These are phyloP conservation scores for Silurus meridionalis DNA, from an alignment of 2,113 vertebrate species.

Conservation along the genomic window DNA sequence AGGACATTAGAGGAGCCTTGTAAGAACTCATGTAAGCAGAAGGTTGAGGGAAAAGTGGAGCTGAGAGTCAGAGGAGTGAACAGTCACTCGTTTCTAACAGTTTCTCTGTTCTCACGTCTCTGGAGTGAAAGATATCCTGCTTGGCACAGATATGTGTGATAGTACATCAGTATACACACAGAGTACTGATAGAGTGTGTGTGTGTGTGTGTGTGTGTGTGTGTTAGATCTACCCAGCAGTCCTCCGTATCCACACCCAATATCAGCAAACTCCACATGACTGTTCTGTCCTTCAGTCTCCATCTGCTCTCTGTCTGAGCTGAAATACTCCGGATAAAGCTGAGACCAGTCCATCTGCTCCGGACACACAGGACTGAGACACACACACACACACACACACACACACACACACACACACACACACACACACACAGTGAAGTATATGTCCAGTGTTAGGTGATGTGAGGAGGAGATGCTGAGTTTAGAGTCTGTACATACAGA, in stretches of 20 bases:
- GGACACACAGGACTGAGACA: conserved; percentile 81
- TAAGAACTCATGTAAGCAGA: not conserved
- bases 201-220: not conserved
- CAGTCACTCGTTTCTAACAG: not conserved
- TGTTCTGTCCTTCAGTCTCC: conserved; percentile 46
- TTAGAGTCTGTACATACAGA: no score
- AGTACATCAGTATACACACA: no score
- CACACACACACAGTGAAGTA: no score
- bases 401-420: not conserved
- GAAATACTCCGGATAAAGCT: conserved; percentile 79
- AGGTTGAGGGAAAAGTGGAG: not conserved
- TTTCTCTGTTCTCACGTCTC: not conserved
- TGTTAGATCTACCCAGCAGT: conserved; percentile 70
- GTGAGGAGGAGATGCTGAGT: no score
- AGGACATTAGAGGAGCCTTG: not conserved
- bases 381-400: not conserved
- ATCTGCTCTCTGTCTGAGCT: conserved; percentile 54
- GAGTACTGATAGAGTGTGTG: not conserved
- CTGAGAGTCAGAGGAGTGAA: not conserved
- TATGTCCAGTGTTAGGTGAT: no score
- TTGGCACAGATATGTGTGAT: not conserved
- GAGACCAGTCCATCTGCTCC: conserved; percentile 87
- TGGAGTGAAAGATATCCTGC: not conserved
- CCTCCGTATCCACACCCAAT: conserved; percentile 92
- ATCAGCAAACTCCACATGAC: conserved; percentile 87